These are phyloP conservation scores for Zenarchopterus dispar DNA, from an alignment of 2,797 vertebrate species.

Conservation along the genomic window DNA sequence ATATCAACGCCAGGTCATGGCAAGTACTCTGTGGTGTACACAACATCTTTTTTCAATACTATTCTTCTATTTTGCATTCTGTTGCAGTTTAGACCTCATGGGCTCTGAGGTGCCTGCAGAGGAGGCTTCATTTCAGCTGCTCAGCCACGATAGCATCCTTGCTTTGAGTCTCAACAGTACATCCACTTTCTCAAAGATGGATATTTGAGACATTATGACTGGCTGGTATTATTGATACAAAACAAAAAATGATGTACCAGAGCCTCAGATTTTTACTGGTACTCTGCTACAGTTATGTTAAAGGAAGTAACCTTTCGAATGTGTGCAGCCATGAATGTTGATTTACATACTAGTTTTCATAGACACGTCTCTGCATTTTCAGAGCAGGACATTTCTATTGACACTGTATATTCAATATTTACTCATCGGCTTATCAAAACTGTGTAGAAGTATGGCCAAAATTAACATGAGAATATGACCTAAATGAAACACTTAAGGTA, in stretches of 20 bases:
- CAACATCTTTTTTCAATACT: conserved; percentile 22
- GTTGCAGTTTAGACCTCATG: not conserved
- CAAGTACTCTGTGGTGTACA: conserved; percentile 54
- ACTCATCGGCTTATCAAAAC: not conserved
- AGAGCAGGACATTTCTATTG: not conserved
- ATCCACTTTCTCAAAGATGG: not conserved
- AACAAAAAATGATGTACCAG: not conserved
- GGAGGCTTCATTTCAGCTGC: conserved; percentile 8
- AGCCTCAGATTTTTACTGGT: not conserved
- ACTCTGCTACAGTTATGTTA: conserved; percentile 6
- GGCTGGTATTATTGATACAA: not conserved
- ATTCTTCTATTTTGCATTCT: conserved; percentile 20
- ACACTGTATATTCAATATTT: not conserved
- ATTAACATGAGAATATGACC: no score
- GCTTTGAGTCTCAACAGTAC: conserved; percentile 9
- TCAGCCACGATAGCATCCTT: not conserved
- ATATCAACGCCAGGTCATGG: conserved; percentile 62
- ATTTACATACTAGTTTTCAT: conserved; percentile 28
- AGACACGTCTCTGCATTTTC: conserved; percentile 1
- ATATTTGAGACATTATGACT: not conserved
- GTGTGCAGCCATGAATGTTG: not conserved
- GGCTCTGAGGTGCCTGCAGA: conserved; percentile 13
- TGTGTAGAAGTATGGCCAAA: no score
- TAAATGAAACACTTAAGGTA: no score
- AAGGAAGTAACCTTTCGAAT: not conserved